Conservation (phyloP, 2,888 invertebrate genomes). For the Escarpia spicata region DNA sequence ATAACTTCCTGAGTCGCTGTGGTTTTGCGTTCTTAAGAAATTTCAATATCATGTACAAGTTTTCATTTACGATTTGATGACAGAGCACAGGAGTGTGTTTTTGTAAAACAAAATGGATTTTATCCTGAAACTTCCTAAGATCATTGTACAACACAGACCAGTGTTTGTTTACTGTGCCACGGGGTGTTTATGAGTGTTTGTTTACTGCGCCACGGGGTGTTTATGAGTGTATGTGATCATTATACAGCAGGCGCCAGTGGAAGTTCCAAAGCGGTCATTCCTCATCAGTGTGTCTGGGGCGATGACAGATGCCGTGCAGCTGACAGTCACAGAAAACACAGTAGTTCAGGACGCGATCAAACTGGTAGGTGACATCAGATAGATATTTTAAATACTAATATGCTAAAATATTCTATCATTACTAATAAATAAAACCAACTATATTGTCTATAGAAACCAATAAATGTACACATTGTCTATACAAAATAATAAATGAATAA, state of each 20-base stretch:
- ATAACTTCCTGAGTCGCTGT: no score
- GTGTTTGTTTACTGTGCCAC: neutral
- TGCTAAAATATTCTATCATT: no score
- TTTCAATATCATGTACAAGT: no score
- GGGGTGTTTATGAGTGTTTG: neutral
- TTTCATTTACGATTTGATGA: no score
- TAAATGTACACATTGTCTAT: no score
- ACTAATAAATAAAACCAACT: no score
- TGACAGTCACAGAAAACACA: neutral
- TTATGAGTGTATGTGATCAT: neutral
- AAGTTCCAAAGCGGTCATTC: neutral
- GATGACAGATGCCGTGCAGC: conserved; percentile 4
- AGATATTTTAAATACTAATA: no score
- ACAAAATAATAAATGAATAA: no score
- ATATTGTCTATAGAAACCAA: no score
- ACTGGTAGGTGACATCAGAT: neutral
- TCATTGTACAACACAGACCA: neutral
- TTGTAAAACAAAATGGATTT: neutral
- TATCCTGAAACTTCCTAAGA: neutral
- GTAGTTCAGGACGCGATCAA: neutral
- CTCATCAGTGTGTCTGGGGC: neutral
- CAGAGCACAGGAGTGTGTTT: neutral
- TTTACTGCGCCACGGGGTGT: neutral
- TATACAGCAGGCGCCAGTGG: neutral
- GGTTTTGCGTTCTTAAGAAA: no score